Conservation (phyloP, 1,140 invertebrate genomes). For the Steinernema khuongi region DNA sequence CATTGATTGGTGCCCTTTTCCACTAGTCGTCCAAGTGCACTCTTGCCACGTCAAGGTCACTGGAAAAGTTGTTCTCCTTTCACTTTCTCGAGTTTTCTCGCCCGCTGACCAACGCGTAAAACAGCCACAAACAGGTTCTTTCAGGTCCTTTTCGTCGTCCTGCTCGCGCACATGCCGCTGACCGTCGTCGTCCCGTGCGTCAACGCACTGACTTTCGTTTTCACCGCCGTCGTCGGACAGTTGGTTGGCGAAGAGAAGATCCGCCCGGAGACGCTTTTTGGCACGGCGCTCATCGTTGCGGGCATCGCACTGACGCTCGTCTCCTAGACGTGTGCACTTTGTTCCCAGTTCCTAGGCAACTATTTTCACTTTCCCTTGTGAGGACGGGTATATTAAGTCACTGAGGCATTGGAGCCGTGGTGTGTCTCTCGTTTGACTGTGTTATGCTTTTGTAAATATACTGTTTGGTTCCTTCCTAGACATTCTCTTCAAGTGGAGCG, state of each 20-base stretch:
- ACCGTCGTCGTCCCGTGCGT: constrained; percentile 28
- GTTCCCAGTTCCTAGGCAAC: too few relatives aligned
- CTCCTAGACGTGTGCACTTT: background rate
- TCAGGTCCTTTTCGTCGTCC: constrained; percentile 27
- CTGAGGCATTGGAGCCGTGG: too few relatives aligned
- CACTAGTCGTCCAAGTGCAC: too few relatives aligned
- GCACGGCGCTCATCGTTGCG: constrained; percentile 16
- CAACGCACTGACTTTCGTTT: constrained; percentile 21
- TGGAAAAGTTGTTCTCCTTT: background rate
- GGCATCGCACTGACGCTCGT: constrained; percentile 25
- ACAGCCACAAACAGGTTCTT: background rate
- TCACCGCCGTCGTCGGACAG: constrained; percentile 21
- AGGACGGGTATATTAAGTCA: too few relatives aligned
- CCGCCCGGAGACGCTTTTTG: constrained; percentile 8
- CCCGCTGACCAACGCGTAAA: background rate
- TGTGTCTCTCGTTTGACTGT: too few relatives aligned
- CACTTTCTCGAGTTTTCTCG: background rate
- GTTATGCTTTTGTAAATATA: too few relatives aligned
- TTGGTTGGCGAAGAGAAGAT: constrained; percentile 24
- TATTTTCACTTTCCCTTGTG: too few relatives aligned
- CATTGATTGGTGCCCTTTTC: too few relatives aligned
- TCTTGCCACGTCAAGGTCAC: constrained; percentile 7
- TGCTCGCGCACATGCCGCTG: constrained; percentile 27
- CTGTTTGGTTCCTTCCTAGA: too few relatives aligned
- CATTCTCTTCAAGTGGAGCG: too few relatives aligned